These are phyloP conservation scores for Nycticorax nycticorax DNA, from an alignment of 2,113 vertebrate genomes.

Conservation along the genomic window DNA sequence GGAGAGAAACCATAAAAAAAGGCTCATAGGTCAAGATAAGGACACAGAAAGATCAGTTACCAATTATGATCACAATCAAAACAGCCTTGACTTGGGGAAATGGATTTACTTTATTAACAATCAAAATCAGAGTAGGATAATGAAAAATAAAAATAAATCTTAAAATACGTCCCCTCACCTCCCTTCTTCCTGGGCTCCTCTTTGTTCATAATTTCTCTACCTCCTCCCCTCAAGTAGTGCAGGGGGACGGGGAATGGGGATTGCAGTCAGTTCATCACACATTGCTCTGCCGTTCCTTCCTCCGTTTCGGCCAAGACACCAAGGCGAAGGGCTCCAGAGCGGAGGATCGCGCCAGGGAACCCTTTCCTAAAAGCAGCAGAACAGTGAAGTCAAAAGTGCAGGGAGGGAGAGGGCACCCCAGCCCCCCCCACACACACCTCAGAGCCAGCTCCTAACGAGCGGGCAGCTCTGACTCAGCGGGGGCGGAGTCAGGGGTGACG, in stretches of 20 bases:
- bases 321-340: too few species aligned
- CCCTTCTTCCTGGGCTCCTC: not conserved
- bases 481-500: too few species aligned
- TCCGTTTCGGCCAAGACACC: too few species aligned
- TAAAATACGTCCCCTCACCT: not conserved
- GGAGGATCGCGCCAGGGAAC: too few species aligned
- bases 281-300: not conserved
- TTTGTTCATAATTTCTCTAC: not conserved
- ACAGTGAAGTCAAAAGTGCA: too few species aligned
- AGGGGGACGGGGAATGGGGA: rapidly evolving
- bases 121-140: not conserved
- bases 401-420: too few species aligned
- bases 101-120: not conserved
- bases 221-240: rapidly evolving
- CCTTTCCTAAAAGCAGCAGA: too few species aligned
- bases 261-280: rapidly evolving
- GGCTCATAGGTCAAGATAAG: not conserved
- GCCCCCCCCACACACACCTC: too few species aligned
- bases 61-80: rapidly evolving
- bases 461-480: too few species aligned
- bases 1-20: not conserved
- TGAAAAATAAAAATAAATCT: not conserved
- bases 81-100: not conserved
- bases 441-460: too few species aligned
- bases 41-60: not conserved